Conservation (phyloP, 1,140 invertebrate genomes). For the Drosophila lacteicornis region DNA sequence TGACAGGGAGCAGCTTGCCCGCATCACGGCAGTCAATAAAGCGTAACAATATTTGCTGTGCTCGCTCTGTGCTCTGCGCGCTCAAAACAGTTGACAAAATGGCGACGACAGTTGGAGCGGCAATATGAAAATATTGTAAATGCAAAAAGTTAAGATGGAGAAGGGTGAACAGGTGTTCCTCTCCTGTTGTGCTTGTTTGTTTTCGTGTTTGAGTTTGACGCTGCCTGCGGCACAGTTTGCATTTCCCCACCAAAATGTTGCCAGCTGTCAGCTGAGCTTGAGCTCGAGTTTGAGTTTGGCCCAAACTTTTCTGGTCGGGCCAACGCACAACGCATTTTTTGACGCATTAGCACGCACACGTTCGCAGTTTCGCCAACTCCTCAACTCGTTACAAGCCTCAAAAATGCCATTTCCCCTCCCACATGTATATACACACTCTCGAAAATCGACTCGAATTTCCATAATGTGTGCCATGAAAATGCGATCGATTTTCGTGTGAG, state of each 20-base stretch:
- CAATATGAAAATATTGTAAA: slow-evolving; percentile 72
- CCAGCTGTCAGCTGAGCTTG: slow-evolving; percentile 43
- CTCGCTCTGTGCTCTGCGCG: not conserved
- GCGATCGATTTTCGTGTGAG: slow-evolving; percentile 76
- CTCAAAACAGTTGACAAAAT: slow-evolving; percentile 74
- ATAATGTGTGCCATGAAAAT: slow-evolving; percentile 83
- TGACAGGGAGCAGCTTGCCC: slow-evolving; percentile 55
- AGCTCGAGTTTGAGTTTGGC: slow-evolving; percentile 26
- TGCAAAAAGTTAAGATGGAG: slow-evolving; percentile 55
- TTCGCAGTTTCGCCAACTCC: slow-evolving; percentile 4
- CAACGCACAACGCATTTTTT: slow-evolving; percentile 70
- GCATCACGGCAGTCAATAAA: slow-evolving; percentile 53
- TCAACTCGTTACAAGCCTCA: slow-evolving; percentile 78
- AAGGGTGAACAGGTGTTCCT: slow-evolving; percentile 14
- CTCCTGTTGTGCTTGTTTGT: slow-evolving; percentile 31
- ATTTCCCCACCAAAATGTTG: slow-evolving; percentile 19
- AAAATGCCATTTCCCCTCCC: slow-evolving; percentile 76
- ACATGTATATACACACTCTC: slow-evolving; percentile 35
- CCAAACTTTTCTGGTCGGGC: slow-evolving; percentile 50
- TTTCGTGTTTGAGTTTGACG: slow-evolving; percentile 34
- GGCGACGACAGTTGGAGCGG: slow-evolving; percentile 61
- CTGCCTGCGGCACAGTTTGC: slow-evolving; percentile 38
- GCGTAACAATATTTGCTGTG: slow-evolving; percentile 61
- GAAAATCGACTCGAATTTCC: slow-evolving; percentile 80
- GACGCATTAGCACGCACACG: slow-evolving; percentile 67